Percentiles rank a stretch among this genome's conserved stretches.
These are phyloP conservation scores for Amblyjoppa proteus DNA, from an alignment of 2,888 invertebrate species.

Conservation along the genomic window DNA sequence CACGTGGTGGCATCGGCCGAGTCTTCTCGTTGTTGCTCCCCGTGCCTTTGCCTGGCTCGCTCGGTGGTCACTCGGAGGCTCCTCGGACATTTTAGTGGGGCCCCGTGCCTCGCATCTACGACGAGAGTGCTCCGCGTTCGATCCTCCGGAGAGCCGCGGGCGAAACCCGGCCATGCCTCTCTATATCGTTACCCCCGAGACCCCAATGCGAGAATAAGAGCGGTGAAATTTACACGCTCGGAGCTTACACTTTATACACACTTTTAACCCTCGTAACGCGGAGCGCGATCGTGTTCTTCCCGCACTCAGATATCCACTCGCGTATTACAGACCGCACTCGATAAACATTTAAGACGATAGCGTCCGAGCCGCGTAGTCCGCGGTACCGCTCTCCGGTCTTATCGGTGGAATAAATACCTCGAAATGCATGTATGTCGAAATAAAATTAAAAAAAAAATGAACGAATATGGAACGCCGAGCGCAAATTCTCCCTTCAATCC, in stretches of 20 bases:
- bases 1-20: slow-evolving; percentile 74
- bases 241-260: not conserved
- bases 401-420: slow-evolving; percentile 40
- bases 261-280: slow-evolving; percentile 9
- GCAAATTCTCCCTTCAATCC: not conserved
- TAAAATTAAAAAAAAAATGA: not conserved
- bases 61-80: slow-evolving; percentile 66
- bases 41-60: slow-evolving; percentile 37
- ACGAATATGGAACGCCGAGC: not conserved
- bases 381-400: slow-evolving; percentile 65
- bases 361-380: not conserved
- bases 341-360: slow-evolving; percentile 36
- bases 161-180: slow-evolving; percentile 49
- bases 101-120: slow-evolving; percentile 81
- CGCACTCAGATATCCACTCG: slow-evolving; percentile 29
- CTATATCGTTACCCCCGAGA: not conserved
- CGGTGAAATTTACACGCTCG: slow-evolving; percentile 4
- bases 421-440: not conserved
- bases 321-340: not conserved
- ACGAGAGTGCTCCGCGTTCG: slow-evolving; percentile 65
- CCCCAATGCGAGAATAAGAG: slow-evolving; percentile 42
- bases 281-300: not conserved
- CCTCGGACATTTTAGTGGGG: slow-evolving; percentile 78
- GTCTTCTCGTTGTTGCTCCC: slow-evolving; percentile 64
- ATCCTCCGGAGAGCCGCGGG: slow-evolving; percentile 61